Evolutionary conservation across 2,797 vertebrate species (phyloP).

Genomic region (Ctenopoma multispine): DNA sequence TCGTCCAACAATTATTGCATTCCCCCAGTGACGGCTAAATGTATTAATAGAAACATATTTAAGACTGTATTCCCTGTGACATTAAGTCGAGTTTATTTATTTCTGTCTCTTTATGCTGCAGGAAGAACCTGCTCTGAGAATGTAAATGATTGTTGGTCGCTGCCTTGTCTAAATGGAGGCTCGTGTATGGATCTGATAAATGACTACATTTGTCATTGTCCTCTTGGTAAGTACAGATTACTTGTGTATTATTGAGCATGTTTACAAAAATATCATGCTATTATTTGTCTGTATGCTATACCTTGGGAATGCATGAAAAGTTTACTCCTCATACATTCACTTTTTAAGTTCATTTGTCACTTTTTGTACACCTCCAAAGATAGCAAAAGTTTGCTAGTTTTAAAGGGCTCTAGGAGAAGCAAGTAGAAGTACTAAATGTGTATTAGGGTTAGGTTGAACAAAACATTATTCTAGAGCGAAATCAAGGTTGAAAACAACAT

Average conservation of each 20-base stretch:
- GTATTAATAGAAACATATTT: constrained; percentile 10
- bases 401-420: not conserved
- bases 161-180: constrained; percentile 85
- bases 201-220: constrained; percentile 86
- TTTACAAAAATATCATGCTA: constrained; percentile 62
- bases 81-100: constrained; percentile 49
- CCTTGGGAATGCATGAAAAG: constrained; percentile 36
- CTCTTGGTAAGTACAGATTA: constrained; percentile 78
- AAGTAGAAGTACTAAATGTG: constrained; percentile 16
- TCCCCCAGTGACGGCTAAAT: constrained; percentile 8
- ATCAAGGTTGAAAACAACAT: not conserved
- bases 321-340: constrained; percentile 28
- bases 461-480: not conserved
- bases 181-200: constrained; percentile 82
- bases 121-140: constrained; percentile 81
- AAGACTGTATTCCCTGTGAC: constrained; percentile 23
- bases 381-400: constrained; percentile 13
- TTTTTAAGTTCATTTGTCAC: constrained; percentile 33
- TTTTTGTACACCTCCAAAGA: constrained; percentile 27
- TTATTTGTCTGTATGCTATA: constrained; percentile 46
- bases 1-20: constrained; percentile 1
- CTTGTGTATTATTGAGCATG: constrained; percentile 58
- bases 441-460: not conserved
- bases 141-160: constrained; percentile 80
- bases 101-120: constrained; percentile 62